phyloP scores from a whole-genome alignment of 2,113 vertebrate species.

The Clarias gariepinus region DNA sequence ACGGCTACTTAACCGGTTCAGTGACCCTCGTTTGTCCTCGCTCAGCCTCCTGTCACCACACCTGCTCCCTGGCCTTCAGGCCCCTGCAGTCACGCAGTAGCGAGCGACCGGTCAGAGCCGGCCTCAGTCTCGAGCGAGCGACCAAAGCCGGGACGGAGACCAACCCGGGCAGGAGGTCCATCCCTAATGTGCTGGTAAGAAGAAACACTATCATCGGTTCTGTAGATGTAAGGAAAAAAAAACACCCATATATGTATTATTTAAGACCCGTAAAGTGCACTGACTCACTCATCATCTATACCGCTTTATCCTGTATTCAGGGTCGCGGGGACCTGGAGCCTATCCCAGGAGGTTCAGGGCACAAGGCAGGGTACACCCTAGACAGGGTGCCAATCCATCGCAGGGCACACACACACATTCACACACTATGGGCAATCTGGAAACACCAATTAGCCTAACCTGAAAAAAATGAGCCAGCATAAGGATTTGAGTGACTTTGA shows the following conservation, averaged over 20 bases:
- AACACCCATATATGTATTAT: background rate
- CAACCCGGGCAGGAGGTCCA: constrained; percentile 65
- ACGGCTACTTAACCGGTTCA: constrained; percentile 72
- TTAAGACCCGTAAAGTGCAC: background rate
- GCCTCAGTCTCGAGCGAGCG: constrained; percentile 82
- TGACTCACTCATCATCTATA: too few species aligned
- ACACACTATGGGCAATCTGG: too few species aligned
- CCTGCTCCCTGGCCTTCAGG: constrained; percentile 88
- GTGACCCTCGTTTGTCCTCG: constrained; percentile 98
- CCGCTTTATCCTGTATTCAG: too few species aligned
- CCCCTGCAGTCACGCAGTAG: constrained; percentile 76
- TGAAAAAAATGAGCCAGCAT: too few species aligned
- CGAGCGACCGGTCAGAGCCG: constrained; percentile 74
- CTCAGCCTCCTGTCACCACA: constrained; percentile 97
- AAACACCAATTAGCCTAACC: too few species aligned
- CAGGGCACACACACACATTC: too few species aligned
- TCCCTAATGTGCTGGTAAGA: constrained; percentile 65
- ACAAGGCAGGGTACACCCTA: too few species aligned
- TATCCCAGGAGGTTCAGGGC: too few species aligned
- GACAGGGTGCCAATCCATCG: too few species aligned
- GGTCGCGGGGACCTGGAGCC: too few species aligned
- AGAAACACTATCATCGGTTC: background rate
- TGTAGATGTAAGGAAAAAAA: background rate
- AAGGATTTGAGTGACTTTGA: too few species aligned
- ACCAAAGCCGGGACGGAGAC: constrained; percentile 77